phyloP scores from a whole-genome alignment of 2,888 invertebrate genomes.

The Diarsia rubi region DNA sequence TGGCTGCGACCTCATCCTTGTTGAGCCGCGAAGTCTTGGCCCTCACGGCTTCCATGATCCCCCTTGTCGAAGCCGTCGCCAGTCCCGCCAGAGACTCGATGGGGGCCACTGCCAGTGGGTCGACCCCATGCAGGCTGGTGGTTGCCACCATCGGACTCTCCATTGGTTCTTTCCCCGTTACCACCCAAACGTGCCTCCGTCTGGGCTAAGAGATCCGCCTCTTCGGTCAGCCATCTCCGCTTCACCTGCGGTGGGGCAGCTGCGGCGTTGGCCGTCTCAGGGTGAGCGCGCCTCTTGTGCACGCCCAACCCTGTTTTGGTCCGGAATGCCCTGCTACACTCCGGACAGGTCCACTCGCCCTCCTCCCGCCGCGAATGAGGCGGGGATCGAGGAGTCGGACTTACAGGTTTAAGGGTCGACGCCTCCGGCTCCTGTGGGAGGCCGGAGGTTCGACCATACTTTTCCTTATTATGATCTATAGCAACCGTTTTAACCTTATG shows the following conservation, averaged over 20 bases:
- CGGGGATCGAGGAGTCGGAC: constrained; percentile 15
- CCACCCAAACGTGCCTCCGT: constrained; percentile 39
- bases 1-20: too few relatives aligned
- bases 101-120: too few relatives aligned
- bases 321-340: neutral
- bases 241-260: constrained; percentile 35
- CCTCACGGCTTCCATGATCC: too few relatives aligned
- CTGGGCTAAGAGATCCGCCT: constrained; percentile 10
- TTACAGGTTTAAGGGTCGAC: neutral
- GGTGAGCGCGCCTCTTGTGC: constrained; percentile 26
- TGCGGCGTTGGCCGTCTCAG: constrained; percentile 13
- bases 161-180: too few relatives aligned
- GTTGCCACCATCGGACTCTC: too few relatives aligned
- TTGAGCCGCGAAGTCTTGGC: too few relatives aligned
- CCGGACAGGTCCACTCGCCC: constrained; percentile 3
- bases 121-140: too few relatives aligned
- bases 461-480: fast-evolving
- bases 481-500: fast-evolving
- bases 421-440: constrained; percentile 33
- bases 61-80: too few relatives aligned
- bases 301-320: constrained; percentile 22
- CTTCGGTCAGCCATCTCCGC: constrained; percentile 30
- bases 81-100: too few relatives aligned
- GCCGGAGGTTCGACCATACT: constrained; percentile 13
- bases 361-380: constrained; percentile 9